Percentiles rank a stretch among this genome's conserved stretches.
Conservation (phyloP, 1,140 invertebrate genomes). For the Wasmannia auropunctata region DNA sequence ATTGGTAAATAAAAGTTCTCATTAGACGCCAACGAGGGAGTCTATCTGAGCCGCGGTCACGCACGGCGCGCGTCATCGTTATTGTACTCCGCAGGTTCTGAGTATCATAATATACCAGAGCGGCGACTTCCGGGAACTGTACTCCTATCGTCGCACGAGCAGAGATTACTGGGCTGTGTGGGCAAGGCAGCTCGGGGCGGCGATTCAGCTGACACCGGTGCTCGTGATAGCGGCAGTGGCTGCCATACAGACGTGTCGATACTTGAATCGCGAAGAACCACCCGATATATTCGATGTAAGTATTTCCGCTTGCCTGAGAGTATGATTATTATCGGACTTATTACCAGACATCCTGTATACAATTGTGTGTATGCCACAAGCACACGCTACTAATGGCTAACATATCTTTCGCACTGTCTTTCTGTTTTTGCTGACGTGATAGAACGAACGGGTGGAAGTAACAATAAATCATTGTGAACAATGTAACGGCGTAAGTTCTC, state of each 20-base stretch:
- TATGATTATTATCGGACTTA: not conserved
- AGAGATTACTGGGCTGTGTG: conserved; percentile 90
- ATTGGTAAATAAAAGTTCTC: conserved; percentile 86
- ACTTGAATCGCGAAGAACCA: conserved; percentile 93
- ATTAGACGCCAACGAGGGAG: not conserved
- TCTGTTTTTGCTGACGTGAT: conserved; percentile 76
- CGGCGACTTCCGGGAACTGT: conserved; percentile 90
- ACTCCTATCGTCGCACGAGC: conserved; percentile 87
- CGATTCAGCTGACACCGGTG: conserved; percentile 92
- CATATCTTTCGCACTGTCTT: conserved; percentile 26
- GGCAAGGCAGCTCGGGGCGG: conserved; percentile 91
- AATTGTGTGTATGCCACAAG: not conserved
- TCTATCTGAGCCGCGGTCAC: not conserved
- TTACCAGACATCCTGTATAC: not conserved
- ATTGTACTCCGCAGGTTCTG: conserved; percentile 87
- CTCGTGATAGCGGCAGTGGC: conserved; percentile 91
- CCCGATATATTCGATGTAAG: conserved; percentile 94
- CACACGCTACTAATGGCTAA: not conserved
- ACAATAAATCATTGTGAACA: conserved; percentile 83
- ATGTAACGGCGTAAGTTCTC: conserved; percentile 83
- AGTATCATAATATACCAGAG: conserved; percentile 92
- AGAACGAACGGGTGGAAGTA: conserved; percentile 83
- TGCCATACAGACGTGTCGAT: conserved; percentile 93
- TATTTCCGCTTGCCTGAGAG: conserved; percentile 59
- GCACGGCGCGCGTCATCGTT: not conserved